Evolutionary conservation across 2,888 invertebrate species (phyloP), one percentile per base, ranked within the genome.

Genomic region (Thalpophila matura): DNA sequence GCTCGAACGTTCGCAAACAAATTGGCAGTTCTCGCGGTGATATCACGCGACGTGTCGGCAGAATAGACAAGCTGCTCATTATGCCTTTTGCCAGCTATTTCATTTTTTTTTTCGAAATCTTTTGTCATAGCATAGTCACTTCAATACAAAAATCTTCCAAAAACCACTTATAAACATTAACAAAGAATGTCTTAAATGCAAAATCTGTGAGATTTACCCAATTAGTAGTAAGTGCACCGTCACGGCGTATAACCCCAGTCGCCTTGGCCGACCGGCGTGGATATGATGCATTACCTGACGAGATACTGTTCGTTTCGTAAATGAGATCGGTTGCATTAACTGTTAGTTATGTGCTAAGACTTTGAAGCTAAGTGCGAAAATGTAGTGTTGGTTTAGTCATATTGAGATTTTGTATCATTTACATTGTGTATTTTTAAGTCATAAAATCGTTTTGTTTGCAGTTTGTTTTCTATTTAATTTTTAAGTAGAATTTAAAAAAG

Each of bases 251-350:
- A 54, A 54, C 29, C 22, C 9, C 20, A 27, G 38, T 71, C 45
- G 35, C 70, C 70, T 71, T 71, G 76, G 71, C 76, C 75, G 40
- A 37, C 27, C 71, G 26, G 37, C 63, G 54, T 54, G 46, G 46
- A 56, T 60, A 47, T 43, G 55, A 76, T 62, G 53, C 62, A 62
- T 55, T 64, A 38, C 40, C 35, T 54, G 56, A 71, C 46, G 59
- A 76, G 59, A 46, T 63, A 18, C 0, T 45, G 37, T 46, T 53
- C 16, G 59, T 71, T 72, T 76, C 45, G 72, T 43, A 71, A 72
- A 72, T 22, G n/a, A 55, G 57, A 50, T 62, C 40, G 18, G 50
- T 40, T 68, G 50, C 60, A 51, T 38, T 72, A 27, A 55, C 43
- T n/a, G 40, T 58, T 53, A 62, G n/a, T 14, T 53, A 62, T 56